Evolutionary conservation across 1,140 invertebrate genomes (phyloP).

Genomic region (Scaptomyza pallida): DNA sequence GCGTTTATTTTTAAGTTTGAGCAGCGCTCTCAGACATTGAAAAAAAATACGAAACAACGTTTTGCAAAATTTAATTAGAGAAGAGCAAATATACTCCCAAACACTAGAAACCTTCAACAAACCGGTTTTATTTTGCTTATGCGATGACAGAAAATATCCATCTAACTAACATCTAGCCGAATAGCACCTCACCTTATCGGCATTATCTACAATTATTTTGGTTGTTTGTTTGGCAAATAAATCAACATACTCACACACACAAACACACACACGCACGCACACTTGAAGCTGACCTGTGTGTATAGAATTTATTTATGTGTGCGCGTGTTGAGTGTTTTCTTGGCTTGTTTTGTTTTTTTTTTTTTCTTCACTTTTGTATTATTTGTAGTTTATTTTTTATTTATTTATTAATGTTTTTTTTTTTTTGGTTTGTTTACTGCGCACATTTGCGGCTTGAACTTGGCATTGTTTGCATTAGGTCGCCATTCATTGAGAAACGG

Average conservation of each 20-base stretch:
- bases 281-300: constrained; percentile 27
- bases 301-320: constrained; percentile 27
- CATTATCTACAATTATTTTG: constrained; percentile 58
- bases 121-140: constrained; percentile 29
- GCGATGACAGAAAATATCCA: constrained; percentile 18
- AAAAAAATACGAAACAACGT: neutral
- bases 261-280: constrained; percentile 8
- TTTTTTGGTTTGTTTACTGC: constrained; percentile 57
- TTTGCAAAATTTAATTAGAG: constrained; percentile 34
- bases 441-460: constrained; percentile 72
- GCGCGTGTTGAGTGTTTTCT: constrained; percentile 17
- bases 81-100: constrained; percentile 20
- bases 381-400: constrained; percentile 26
- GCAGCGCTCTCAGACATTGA: neutral
- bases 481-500: constrained; percentile 72
- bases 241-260: constrained; percentile 35
- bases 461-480: constrained; percentile 64
- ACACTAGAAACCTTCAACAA: constrained; percentile 5
- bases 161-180: constrained; percentile 12
- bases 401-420: constrained; percentile 38
- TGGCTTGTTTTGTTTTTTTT: constrained; percentile 22
- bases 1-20: neutral
- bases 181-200: constrained; percentile 54
- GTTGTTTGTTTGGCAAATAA: constrained; percentile 66
- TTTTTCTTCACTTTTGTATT: constrained; percentile 44